Evolutionary conservation across 2,113 vertebrate genomes (phyloP).

Genomic region (Talpa occidentalis): DNA sequence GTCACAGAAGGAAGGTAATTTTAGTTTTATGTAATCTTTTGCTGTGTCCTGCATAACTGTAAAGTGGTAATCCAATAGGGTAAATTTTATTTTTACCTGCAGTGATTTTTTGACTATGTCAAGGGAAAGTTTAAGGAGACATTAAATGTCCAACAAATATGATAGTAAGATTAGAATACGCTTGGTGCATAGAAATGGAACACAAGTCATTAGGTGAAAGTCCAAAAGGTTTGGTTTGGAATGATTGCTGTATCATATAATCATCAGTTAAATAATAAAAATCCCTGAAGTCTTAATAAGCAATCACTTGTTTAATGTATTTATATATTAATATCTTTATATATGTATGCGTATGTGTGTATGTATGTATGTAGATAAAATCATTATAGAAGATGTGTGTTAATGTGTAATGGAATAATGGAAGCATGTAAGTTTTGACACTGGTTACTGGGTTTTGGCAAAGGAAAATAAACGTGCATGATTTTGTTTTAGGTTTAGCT

Average conservation of each 20-base stretch:
- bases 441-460: not conserved
- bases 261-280: not conserved
- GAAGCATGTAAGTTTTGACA: not conserved
- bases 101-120: constrained; percentile 37
- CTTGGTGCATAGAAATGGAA: not conserved
- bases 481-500: not conserved
- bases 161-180: not conserved
- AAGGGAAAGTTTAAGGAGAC: constrained; percentile 13
- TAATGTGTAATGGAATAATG: not conserved
- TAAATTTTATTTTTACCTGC: constrained; percentile 51
- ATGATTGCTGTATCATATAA: not conserved
- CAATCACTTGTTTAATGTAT: not conserved
- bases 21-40: not conserved
- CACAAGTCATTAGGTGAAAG: not conserved
- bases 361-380: no score
- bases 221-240: not conserved
- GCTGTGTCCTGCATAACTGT: not conserved
- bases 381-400: not conserved
- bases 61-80: constrained; percentile 29
- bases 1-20: not conserved
- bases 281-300: not conserved
- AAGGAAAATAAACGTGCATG: constrained; percentile 2
- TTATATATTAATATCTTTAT: no score
- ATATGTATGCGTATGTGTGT: not conserved
- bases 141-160: constrained; percentile 22